These are phyloP conservation scores for Drosophila parthenogenetica DNA, from an alignment of 2,888 invertebrate species.

Conservation along the genomic window DNA sequence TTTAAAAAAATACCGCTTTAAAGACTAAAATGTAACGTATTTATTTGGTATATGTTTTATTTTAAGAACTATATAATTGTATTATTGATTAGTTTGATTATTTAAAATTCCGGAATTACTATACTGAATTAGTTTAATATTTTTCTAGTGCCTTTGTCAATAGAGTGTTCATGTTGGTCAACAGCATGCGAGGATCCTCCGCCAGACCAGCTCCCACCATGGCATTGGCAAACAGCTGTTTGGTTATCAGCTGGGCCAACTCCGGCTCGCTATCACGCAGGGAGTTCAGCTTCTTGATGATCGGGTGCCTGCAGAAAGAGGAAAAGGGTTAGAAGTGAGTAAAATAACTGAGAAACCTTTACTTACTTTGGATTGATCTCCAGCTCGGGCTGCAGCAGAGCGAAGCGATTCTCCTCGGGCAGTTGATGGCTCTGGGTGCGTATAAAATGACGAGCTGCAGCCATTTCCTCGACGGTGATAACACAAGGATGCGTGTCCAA, in stretches of 20 bases:
- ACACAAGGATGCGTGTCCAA: constrained; percentile 97
- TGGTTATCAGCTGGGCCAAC: constrained; percentile 92
- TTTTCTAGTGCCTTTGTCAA: constrained; percentile 92
- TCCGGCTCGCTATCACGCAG: constrained; percentile 91
- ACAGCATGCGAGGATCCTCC: constrained; percentile 94
- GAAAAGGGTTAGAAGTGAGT: neutral
- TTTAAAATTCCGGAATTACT: constrained; percentile 25
- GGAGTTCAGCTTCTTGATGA: constrained; percentile 94
- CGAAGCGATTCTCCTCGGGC: constrained; percentile 93
- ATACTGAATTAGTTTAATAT: constrained; percentile 84
- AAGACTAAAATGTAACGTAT: neutral
- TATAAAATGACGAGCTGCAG: constrained; percentile 97
- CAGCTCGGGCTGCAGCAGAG: constrained; percentile 94
- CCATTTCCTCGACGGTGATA: constrained; percentile 98
- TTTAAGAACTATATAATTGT: constrained; percentile 5
- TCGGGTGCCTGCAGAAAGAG: constrained; percentile 89
- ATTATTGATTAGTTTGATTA: constrained; percentile 11
- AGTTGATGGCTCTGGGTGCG: constrained; percentile 93
- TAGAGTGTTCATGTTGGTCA: constrained; percentile 94
- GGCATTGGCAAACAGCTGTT: constrained; percentile 97
- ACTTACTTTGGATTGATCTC: constrained; percentile 96
- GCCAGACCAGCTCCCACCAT: constrained; percentile 98
- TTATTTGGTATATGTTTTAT: constrained; percentile 21
- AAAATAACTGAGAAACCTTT: no score
- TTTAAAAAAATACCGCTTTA: neutral